Base-by-base conservation (phyloP, 1,140 invertebrate genomes). In the Nylanderia fulva region DNA sequence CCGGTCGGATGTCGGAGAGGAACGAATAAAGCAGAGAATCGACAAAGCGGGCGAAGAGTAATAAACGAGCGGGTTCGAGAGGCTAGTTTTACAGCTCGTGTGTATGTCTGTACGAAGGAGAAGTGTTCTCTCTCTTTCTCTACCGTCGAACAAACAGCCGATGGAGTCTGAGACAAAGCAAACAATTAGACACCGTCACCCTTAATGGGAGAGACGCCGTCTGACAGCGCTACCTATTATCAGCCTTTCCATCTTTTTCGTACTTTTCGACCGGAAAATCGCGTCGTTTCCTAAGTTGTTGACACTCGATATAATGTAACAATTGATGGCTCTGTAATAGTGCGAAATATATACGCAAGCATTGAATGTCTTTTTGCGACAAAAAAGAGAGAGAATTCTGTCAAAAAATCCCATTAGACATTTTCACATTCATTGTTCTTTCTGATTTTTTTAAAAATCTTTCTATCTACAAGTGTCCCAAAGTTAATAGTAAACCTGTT, bases 121-220 rank as follows among this genome's bases (percentile, higher is more conserved):
- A 18, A 60, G 68, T 45, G 18, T 24, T 27, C 61, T 79, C 36
- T 76, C 58, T 33, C 29, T 33, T 3, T 33, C 36, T 27, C 61
- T 79, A 24, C 63, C 58, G 15, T 76, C 80, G 64, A 84, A 84
- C 71, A 74, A 21, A 29, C 39, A 52, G 15, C 71, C 42, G 39
- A 63, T 27, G 18, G 72, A 84, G 71, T 84, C 71, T 64, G 80
- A 84, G 80, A 84, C 71, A 84, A 84, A 76, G 58, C 56, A 84
- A 84, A 84, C 80, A 84, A 76, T 76, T 84, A 84, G 56, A 48
- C 56, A 8, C 54, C 71, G 71, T 74, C 71, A 33, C 58, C 29
- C 39, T 84, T 84, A 84, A 84, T 84, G 56, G 71, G 1, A 61
- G 42, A 64, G 58, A 84, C n/a, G 69, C 54, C 21, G 39, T 74